Evolutionary conservation across 2,797 vertebrate genomes (phyloP).

Genomic region (Synaphobranchus kaupii): DNA sequence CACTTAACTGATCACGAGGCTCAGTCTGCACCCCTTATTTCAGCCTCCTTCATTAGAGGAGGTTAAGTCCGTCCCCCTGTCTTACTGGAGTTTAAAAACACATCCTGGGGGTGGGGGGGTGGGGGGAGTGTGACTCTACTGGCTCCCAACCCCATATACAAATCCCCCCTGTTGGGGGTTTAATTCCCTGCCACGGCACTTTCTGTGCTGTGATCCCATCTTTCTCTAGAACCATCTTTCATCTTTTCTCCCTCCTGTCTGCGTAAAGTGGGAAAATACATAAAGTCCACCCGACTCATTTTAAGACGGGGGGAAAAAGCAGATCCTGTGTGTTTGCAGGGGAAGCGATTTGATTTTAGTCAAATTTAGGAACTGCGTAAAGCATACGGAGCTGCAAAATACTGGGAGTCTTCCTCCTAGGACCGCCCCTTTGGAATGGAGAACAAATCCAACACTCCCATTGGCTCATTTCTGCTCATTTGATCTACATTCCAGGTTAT

Average conservation of each 20-base stretch:
- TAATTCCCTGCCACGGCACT: neutral
- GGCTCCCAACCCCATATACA: neutral
- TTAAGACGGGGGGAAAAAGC: neutral
- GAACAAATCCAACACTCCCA: neutral
- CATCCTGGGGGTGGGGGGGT: neutral
- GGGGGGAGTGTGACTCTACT: no score
- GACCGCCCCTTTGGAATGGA: neutral
- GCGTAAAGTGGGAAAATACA: neutral
- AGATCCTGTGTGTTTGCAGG: neutral
- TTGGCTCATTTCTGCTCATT: neutral
- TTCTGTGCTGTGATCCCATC: neutral
- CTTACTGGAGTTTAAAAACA: neutral
- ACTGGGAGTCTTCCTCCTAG: neutral
- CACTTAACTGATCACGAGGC: neutral
- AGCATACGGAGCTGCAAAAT: neutral
- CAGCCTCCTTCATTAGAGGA: neutral
- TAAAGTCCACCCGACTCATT: neutral
- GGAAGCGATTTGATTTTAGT: neutral
- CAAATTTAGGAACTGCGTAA: neutral
- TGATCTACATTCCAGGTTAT: neutral
- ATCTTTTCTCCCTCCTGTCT: no score
- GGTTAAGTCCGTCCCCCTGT: neutral
- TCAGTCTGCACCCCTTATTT: neutral
- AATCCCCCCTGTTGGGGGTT: neutral
- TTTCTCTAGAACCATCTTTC: neutral